Evolutionary conservation across 2,888 invertebrate species (phyloP), one percentile per base, ranked within the genome.

Genomic region (Chrysotoxum bicinctum): DNA sequence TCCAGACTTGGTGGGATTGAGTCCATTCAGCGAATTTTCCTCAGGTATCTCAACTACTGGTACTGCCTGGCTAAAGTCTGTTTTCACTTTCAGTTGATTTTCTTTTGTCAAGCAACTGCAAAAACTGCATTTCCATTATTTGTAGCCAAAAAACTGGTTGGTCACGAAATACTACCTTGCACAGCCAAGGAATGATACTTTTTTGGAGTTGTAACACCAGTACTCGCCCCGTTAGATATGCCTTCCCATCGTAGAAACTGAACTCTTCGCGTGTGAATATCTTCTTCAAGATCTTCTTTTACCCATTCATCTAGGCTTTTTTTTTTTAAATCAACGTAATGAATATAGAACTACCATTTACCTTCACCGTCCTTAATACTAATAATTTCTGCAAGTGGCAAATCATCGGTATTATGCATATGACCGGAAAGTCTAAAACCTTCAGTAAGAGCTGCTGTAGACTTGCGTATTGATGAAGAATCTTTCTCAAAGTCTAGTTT

Each of bases 241-340:
- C 95, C 96, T 93, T 97, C 97, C 88, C 95, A 93, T 37, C 96
- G 93, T 0, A 99, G 98, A 91, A 97, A 97, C 91, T 98, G 98
- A 32, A 99, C 96, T 92, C 98, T 98, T 73, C 97, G 93, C 16
- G 98, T 96, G 90, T 99, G 98, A 91, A 99, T 93, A 91, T 97
- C 95, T 89, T 98, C 98, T 92, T n/a, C n/a, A n/a, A n/a, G n/a
- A n/a, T n/a, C n/a, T n/a, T 98, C 98, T 0, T 95, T 94, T 8
- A 99, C 98, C 99, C 99, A 99, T 93, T 99, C 99, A 90, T 99
- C 99, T 90, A 99, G 93, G 60, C 99, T 94, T 93, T 99, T 99
- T 10, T 56, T 52, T 50, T 23, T 52, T 35, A 95, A 99, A 92
- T 99, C 99, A 87, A 99, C 97, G 93, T 98, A 99, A 92, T 99